Evolutionary conservation across 1,140 invertebrate genomes (phyloP), one percentile per base, ranked within the genome.

Genomic region (Ptiloglossa arizonensis): DNA sequence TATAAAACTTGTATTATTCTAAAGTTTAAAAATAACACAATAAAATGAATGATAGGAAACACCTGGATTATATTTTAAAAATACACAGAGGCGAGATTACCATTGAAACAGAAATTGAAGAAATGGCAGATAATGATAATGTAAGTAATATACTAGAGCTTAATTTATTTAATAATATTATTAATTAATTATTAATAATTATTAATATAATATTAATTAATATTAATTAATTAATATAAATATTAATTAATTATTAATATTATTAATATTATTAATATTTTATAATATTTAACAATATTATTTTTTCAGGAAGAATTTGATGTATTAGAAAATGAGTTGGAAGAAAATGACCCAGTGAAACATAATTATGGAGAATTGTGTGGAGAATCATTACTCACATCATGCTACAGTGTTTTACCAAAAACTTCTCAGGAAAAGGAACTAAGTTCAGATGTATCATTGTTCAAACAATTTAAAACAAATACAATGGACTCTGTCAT

Each of bases 291-390:
- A 27, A 27, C 5, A 2, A 63, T 38, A 19, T 5, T 17, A 54
- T 2, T 22, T 0, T 63, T 77, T 29, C 64, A 90, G 88, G 90
- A 89, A 79, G 86, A 90, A 44, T 84, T 86, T 38, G 89, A 91
- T 52, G 66, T 89, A 17, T 66, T 91, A 44, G 90, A 91, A 78
- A 86, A 85, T 66, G 88, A 91, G 77, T 67, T 91, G 56, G 90
- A 91, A 8, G 89, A 90, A 76, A 83, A 89, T 44, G 90, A 91
- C 77, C 89, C 90, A 22, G 74, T 91, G 1, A 83, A 88, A 74
- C 83, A 87, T 69, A 75, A 85, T 54, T 41, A 80, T 5, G 87
- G 80, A 19, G 90, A 91, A 77, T 80, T 91, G 24, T 87, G 84
- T 22, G 90, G 90, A 11, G 90, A 91, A 73, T 75, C 80, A 29